These are phyloP conservation scores for Empis livida DNA, from an alignment of 2,888 invertebrate species.

Conservation along the genomic window DNA sequence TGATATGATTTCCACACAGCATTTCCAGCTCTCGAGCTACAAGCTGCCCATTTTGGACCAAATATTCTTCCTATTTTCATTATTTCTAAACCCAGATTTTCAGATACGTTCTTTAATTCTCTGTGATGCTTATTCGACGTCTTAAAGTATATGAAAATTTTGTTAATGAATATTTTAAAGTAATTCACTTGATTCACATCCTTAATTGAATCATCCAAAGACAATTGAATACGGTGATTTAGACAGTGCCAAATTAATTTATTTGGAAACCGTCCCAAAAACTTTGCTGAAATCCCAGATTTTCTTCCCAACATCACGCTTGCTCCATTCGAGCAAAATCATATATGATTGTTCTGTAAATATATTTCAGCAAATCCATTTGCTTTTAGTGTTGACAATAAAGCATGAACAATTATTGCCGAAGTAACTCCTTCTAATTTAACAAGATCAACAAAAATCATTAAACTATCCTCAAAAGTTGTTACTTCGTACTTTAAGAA, in stretches of 20 bases:
- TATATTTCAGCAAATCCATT: not conserved
- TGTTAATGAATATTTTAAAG: not conserved
- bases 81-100: not conserved
- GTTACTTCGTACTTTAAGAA: too few relatives aligned
- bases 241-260: not conserved
- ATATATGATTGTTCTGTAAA: not conserved
- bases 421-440: too few relatives aligned
- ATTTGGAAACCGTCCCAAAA: not conserved
- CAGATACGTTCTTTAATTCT: not conserved
- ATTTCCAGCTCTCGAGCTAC: not conserved
- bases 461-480: too few relatives aligned
- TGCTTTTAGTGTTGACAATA: too few relatives aligned
- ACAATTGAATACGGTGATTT: not conserved
- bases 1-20: not conserved
- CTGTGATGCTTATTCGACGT: not conserved
- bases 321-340: not conserved
- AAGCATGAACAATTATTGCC: too few relatives aligned
- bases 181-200: not conserved
- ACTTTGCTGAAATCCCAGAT: not conserved
- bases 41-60: not conserved
- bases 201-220: not conserved
- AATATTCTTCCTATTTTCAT: not conserved
- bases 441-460: too few relatives aligned
- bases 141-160: not conserved
- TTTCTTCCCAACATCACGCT: not conserved